Percentiles rank a stretch among this genome's conserved stretches.
These are phyloP conservation scores for Trichomycterus rosablanca DNA, from an alignment of 2,113 vertebrate species.

Conservation along the genomic window DNA sequence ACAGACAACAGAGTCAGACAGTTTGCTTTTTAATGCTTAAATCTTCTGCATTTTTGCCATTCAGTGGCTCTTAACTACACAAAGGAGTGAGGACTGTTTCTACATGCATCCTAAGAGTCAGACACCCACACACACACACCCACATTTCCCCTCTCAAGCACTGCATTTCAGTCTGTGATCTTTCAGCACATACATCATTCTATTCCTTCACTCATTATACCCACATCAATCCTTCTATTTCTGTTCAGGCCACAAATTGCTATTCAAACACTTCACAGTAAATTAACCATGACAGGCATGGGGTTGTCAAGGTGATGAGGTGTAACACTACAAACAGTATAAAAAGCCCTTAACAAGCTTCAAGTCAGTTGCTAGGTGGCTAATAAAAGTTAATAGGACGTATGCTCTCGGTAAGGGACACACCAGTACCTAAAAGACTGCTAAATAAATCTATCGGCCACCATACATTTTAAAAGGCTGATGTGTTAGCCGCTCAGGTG, in stretches of 20 bases:
- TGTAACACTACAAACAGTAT: background rate
- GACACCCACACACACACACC: background rate
- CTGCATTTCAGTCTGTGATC: background rate
- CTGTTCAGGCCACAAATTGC: constrained; percentile 6
- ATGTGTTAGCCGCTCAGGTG: too few relatives aligned
- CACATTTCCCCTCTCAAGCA: background rate
- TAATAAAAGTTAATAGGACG: too few relatives aligned
- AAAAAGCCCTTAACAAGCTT: background rate
- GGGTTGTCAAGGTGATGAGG: background rate
- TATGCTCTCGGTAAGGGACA: background rate
- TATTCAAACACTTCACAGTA: background rate
- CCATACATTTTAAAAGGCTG: too few relatives aligned
- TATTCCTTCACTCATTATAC: too few relatives aligned
- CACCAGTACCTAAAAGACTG: background rate
- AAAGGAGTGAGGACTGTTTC: constrained; percentile 8
- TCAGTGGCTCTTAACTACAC: background rate
- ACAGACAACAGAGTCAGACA: background rate
- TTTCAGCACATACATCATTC: background rate
- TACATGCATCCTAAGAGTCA: background rate
- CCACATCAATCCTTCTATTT: background rate
- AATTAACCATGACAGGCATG: background rate
- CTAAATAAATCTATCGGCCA: too few relatives aligned
- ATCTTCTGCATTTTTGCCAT: background rate
- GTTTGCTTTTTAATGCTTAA: background rate
- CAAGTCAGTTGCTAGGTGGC: constrained; percentile 25